Evolutionary conservation across 1,140 invertebrate genomes (phyloP).

Genomic region (Tetragnatha versicolor): DNA sequence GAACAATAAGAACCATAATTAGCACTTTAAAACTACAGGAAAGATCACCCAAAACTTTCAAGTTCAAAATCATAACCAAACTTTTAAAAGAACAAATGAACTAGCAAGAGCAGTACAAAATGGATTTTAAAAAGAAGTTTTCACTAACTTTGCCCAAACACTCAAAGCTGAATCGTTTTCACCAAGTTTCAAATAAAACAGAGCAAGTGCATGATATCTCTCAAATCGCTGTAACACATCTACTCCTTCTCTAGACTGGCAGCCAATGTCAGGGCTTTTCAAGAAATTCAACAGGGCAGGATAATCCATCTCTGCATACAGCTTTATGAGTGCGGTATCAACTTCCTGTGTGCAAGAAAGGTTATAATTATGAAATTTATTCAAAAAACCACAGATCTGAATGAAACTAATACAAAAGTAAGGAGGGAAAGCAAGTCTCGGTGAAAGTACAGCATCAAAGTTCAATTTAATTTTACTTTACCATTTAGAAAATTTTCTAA

Average conservation of each 20-base stretch:
- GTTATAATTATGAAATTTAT: neutral
- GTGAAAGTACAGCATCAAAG: too few species aligned
- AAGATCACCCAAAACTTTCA: too few species aligned
- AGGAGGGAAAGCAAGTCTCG: too few species aligned
- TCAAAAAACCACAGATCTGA: neutral
- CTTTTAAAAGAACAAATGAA: too few species aligned
- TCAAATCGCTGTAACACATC: constrained; percentile 63
- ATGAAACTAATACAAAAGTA: too few species aligned
- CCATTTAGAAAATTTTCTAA: too few species aligned
- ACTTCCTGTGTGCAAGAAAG: constrained; percentile 62
- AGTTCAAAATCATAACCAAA: too few species aligned
- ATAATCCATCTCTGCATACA: constrained; percentile 65
- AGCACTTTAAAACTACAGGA: too few species aligned
- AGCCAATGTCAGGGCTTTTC: constrained; percentile 60
- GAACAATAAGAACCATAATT: too few species aligned
- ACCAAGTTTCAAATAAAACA: constrained; percentile 63
- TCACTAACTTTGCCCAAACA: constrained; percentile 62
- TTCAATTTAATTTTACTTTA: too few species aligned
- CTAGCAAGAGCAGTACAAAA: too few species aligned
- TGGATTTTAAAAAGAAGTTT: constrained; percentile 9
- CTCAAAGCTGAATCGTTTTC: constrained; percentile 64
- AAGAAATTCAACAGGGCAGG: constrained; percentile 62
- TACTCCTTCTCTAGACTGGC: constrained; percentile 64
- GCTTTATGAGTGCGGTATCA: constrained; percentile 66
- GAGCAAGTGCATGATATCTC: constrained; percentile 63